Base-by-base conservation (phyloP, 2,113 vertebrate species). In the Nansenia antarctica region DNA sequence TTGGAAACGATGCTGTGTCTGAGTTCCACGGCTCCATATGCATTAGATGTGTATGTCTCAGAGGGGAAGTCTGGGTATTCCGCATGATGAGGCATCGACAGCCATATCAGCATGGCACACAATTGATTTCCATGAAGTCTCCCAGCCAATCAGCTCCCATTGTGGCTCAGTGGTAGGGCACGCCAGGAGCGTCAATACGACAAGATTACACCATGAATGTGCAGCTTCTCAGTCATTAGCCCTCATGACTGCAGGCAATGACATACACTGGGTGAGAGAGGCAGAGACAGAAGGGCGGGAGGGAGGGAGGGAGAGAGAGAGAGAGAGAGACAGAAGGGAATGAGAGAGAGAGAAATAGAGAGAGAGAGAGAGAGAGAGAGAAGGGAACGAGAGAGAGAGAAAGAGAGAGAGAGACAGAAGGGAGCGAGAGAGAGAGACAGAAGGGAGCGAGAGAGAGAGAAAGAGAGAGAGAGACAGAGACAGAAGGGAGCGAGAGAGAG, bases 101-200 rank as follows among this genome's bases (percentile, higher is more conserved):
- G 47, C 22, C 30, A 18, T 31, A 37, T 57, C 67, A 27, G 39
- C 9, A 22, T 49, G 37, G 29, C 39, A 18, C 58, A 11, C 68
- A 68, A 74, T 69, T 67, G 64, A 74, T 53, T 70, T 37, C 29
- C 18, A 61, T 42, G 31, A 55, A 54, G 58, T 49, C 58, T 53
- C 11, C 14, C 11, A 57, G n/a, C 42, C 67, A 60, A 65, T 65
- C 72, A 72, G 52, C 68, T 79, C 32, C 42, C 42, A 57, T 67
- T 71, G 63, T 47, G 53, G 45, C 34, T 35, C 26, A n/a, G 49
- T 47, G 35, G 35, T 61, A 27, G 55, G 63, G 67, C 9, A 18
- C 29, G 39, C 64, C 31, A 11, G 31, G 20, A 68, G 61, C 66
- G 20, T 73, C 62, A 67, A 64, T 76, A 70, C 65, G 18, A 12